These are phyloP conservation scores for Amphiduros pacificus DNA, from an alignment of 2,888 invertebrate genomes.

Conservation along the genomic window DNA sequence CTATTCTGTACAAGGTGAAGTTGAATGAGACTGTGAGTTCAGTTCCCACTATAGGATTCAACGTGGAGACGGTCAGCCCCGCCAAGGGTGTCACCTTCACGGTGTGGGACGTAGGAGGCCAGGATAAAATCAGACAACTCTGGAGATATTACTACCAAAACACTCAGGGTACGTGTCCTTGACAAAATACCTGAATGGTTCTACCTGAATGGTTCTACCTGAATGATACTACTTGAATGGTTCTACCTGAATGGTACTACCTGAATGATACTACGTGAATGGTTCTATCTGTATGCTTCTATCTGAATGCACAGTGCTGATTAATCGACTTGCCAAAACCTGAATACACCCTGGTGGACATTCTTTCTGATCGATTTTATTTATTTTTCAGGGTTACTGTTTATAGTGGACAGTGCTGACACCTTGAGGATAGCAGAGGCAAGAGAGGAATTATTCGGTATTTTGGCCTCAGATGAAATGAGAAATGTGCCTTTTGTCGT, in stretches of 20 bases:
- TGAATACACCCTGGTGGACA: too few relatives aligned
- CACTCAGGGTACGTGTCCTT: constrained; percentile 42
- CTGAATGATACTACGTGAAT: too few relatives aligned
- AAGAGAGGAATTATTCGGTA: constrained; percentile 44
- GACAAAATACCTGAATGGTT: too few relatives aligned
- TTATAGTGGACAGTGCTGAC: constrained; percentile 56
- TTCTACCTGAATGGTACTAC: too few relatives aligned
- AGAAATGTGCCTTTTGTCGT: constrained; percentile 54
- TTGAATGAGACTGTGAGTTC: constrained; percentile 52
- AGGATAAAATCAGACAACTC: constrained; percentile 50
- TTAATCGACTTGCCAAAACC: too few relatives aligned
- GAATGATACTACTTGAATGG: too few relatives aligned
- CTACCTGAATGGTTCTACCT: too few relatives aligned
- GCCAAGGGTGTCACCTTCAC: constrained; percentile 54
- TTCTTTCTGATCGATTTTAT: too few relatives aligned
- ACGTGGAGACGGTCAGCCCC: constrained; percentile 54
- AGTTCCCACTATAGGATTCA: constrained; percentile 58
- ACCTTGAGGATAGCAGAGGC: constrained; percentile 46
- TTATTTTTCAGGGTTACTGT: constrained; percentile 47
- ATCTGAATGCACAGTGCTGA: too few relatives aligned
- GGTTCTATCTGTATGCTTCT: too few relatives aligned
- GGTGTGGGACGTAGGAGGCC: constrained; percentile 59
- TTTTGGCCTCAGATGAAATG: constrained; percentile 49
- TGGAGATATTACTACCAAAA: constrained; percentile 56
- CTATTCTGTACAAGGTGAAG: constrained; percentile 56